Evolutionary conservation across 2,113 vertebrate genomes (phyloP).

Genomic region (Deroptyus accipitrinus): DNA sequence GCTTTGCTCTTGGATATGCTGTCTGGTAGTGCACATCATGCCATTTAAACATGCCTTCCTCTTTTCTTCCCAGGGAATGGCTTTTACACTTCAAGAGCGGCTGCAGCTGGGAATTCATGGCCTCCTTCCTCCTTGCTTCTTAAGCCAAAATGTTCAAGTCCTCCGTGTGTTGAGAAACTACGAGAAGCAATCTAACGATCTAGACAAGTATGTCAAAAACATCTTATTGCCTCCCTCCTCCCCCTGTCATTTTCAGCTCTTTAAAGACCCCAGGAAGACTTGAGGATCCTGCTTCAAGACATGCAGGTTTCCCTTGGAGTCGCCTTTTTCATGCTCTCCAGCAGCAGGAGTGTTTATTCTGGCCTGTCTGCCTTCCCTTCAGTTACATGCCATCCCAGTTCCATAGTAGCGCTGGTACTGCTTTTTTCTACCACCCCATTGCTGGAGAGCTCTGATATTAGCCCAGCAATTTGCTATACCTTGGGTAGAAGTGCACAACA

Average conservation of each 20-base stretch:
- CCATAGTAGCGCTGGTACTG: not conserved
- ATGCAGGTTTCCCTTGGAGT: not conserved
- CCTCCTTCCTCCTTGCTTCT: conserved; percentile 93
- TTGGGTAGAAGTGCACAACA: not conserved
- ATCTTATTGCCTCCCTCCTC: not conserved
- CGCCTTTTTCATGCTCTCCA: not conserved
- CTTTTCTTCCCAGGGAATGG: conserved; percentile 87
- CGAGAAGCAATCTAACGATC: conserved; percentile 84
- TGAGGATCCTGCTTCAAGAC: not conserved
- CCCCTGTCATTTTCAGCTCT: not conserved
- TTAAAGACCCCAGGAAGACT: not conserved
- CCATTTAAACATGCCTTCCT: not conserved
- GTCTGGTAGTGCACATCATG: not conserved
- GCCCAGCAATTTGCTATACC: not conserved
- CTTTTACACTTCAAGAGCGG: conserved; percentile 93
- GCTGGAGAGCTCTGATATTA: not conserved
- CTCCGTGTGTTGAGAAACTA: conserved; percentile 95
- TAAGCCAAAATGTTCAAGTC: conserved; percentile 93
- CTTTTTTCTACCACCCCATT: not conserved
- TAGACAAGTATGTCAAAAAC: conserved; percentile 86
- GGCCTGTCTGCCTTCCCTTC: not conserved
- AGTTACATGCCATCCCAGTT: not conserved
- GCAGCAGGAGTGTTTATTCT: not conserved
- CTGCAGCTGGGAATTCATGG: conserved; percentile 95
- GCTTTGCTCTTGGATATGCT: not conserved